Evolutionary conservation across 1,140 invertebrate species (phyloP).

Genomic region (Plectrocnemia conspersa): DNA sequence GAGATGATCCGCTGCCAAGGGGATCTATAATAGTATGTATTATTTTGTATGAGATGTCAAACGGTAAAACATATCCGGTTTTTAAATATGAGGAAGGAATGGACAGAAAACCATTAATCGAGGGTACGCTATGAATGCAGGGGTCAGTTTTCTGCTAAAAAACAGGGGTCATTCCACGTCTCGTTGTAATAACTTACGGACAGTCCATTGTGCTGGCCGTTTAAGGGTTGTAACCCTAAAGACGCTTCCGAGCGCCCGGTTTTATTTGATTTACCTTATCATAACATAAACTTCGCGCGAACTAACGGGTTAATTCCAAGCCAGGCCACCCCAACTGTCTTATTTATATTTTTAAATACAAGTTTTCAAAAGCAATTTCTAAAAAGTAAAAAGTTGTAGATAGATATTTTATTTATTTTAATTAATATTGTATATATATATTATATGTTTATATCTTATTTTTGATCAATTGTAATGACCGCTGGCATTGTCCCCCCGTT

Average conservation of each 20-base stretch:
- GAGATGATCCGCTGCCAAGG: too few relatives aligned
- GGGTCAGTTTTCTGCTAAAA: conserved; percentile 1
- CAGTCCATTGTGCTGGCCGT: conserved; percentile 13
- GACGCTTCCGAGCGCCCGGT: not conserved
- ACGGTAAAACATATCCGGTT: conserved; percentile 7
- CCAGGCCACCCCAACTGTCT: too few relatives aligned
- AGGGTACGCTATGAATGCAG: not conserved
- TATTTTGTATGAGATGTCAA: not conserved
- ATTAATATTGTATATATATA: too few relatives aligned
- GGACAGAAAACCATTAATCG: conserved; percentile 8
- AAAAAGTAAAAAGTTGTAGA: too few relatives aligned
- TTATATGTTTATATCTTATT: too few relatives aligned
- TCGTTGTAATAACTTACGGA: conserved; percentile 24
- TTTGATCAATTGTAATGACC: conserved; percentile 16
- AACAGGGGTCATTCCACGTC: conserved; percentile 15
- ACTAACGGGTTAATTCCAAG: conserved; percentile 5
- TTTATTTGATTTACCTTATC: conserved; percentile 8
- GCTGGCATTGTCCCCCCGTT: not conserved
- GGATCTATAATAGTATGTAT: too few relatives aligned
- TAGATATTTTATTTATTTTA: too few relatives aligned
- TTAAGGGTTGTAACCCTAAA: conserved; percentile 13
- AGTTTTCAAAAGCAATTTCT: too few relatives aligned
- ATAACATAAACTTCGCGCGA: not conserved
- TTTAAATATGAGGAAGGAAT: conserved; percentile 5
- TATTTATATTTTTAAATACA: too few relatives aligned